Evolutionary conservation across 2,797 vertebrate genomes (phyloP), one percentile per base, ranked within the genome.

Genomic region (Cottoperca gobio): DNA sequence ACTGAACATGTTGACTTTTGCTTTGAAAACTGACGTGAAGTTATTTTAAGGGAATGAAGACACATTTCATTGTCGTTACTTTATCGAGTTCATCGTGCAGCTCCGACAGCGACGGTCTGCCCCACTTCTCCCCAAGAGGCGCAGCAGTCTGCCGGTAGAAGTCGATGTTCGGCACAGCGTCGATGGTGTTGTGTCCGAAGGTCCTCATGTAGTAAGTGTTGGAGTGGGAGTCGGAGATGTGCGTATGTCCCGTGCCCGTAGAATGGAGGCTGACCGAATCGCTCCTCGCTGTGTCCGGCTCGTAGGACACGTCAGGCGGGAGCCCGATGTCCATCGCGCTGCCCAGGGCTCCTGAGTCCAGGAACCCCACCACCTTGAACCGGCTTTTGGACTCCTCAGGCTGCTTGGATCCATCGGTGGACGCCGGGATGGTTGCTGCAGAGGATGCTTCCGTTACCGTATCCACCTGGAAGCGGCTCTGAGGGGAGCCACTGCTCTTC

Each of bases 151-250:
- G 96, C 37, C 96, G 94, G 90, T 99, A 99, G 91, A 97, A 96
- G 79, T 99, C 98, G 81, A 99, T 99, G 92, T 98, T 96, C 8
- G 98, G 98, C 60, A 99, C 97, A 0, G 98, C 97, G 83, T 99
- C 98, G 75, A 99, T 97, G 78, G 97, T 99, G 93, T 99, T 99
- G 95, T 99, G 98, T 21, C 98, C 97, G 63, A 99, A 99, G 82
- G 98, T 99, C 82, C 97, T 93, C 94, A 97, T 93, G 91, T 99
- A 98, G 89, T 98, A 99, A 33, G 97, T 98, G 91, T 97, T 98
- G 87, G 96, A 98, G 81, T 99, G 97, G 0, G 97, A 96, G 78
- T 98, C 97, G 0, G 97, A 98, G 81, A 97, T 94, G 88, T 98
- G 97, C 37, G 96, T 97, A 45, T 96, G 96, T 1, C 96, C 96